Evolutionary conservation across 2,888 invertebrate species (phyloP), one percentile per base, ranked within the genome.

Genomic region (Caenorhabditis zanzibari): DNA sequence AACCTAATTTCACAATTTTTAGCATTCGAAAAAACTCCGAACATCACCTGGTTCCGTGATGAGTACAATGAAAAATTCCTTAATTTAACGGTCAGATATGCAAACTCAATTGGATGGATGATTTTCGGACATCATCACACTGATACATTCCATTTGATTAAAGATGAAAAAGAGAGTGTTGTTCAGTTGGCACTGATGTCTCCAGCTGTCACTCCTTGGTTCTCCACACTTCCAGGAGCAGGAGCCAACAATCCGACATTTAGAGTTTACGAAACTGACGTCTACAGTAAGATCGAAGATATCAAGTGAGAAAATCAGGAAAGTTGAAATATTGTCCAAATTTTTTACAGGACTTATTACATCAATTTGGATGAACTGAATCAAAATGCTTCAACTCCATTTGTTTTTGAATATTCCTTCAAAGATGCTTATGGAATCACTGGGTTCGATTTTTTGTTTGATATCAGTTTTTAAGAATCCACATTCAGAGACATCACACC

Each of bases 171-270:
- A 7, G 89, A 96, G 22, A 87, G 63, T 10, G 75, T 80, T 0
- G 85, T 87, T 22, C 85, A 87, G 64, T 22, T 96, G 95, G 91
- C 94, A 89, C 95, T 97, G 93, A 94, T 97, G 92, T 95, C 96
- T 38, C 97, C 97, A 26, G 95, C 97, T 54, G 95, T 97, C 86
- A 96, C 96, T 79, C 97, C 97, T 0, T 95, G 95, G 93, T 95
- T 95, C 87, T 95, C 95, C 74, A 89, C 92, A 19, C 89, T 93
- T 35, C 88, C 92, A 1, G 92, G 92, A 12, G 92, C 93, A 16
- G 93, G 90, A 9, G 85, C 90, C 10, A 91, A 91, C 71, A 91
- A 91, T 72, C 91, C 91, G 19, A 86, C 91, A 2, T 91, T 92
- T 69, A 56, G 91, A 26, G 69, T 90, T 24, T 89, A 86, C 73